Percentiles rank a stretch among this genome's conserved stretches.
phyloP scores from a whole-genome alignment of 2,113 vertebrate genomes.

The Zosterops hypoxanthus region DNA sequence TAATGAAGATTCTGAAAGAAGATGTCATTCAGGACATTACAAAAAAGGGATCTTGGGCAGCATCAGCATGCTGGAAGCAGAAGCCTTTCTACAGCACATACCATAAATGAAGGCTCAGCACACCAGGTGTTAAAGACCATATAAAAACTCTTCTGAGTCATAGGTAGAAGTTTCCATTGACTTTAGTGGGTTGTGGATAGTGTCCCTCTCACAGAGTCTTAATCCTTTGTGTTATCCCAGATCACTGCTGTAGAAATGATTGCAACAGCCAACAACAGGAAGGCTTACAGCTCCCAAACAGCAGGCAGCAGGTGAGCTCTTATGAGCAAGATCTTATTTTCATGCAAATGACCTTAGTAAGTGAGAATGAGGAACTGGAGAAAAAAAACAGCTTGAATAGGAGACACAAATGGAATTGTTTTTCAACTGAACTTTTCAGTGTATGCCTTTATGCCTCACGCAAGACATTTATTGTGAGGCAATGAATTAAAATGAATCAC shows the following conservation, averaged over 20 bases:
- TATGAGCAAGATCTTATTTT: constrained; percentile 56
- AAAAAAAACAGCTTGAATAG: constrained; percentile 1
- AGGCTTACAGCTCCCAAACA: constrained; percentile 21
- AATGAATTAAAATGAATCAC: constrained; percentile 4
- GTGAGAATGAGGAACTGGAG: constrained; percentile 39
- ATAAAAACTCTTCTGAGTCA: not conserved
- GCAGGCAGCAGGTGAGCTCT: constrained; percentile 58
- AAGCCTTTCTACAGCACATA: not conserved
- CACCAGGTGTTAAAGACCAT: not conserved
- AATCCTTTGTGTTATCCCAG: constrained; percentile 3
- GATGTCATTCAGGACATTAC: not conserved
- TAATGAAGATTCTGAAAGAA: constrained; percentile 31
- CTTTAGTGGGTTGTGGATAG: not conserved
- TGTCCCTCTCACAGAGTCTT: not conserved
- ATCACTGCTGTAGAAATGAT: constrained; percentile 27
- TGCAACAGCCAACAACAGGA: not conserved
- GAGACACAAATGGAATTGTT: constrained; percentile 56
- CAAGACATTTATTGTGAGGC: constrained; percentile 23
- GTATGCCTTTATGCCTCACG: constrained; percentile 24
- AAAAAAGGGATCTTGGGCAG: not conserved
- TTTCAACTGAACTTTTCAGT: constrained; percentile 25
- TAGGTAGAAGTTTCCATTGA: not conserved
- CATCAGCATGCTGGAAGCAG: not conserved
- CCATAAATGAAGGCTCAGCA: not conserved
- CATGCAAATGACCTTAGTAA: constrained; percentile 65